phyloP scores from a whole-genome alignment of 2,888 invertebrate species.

The Glyphotaelius pellucidus region DNA sequence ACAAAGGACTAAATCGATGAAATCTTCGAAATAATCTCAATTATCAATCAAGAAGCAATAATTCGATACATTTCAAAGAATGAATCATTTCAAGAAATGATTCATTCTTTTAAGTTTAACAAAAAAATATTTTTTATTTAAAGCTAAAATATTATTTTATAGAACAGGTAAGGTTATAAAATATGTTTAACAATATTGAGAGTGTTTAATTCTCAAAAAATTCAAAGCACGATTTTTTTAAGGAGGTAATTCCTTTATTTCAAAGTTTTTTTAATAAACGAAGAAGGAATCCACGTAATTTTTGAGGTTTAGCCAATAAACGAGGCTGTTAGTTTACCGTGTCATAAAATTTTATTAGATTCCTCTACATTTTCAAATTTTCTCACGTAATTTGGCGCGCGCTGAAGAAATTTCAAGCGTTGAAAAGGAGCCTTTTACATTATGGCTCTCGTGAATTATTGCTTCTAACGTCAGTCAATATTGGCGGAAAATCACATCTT shows the following conservation, averaged over 20 bases:
- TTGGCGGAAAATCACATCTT: background rate
- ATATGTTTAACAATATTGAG: background rate
- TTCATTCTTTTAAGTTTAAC: no score
- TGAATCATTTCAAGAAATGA: no score
- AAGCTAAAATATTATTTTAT: no score
- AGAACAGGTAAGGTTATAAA: no score
- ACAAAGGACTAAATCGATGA: no score
- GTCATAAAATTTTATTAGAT: slow-evolving; percentile 23
- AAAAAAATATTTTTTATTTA: no score
- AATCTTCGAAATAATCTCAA: no score
- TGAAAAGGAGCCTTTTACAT: background rate
- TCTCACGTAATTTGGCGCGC: background rate
- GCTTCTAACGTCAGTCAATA: background rate
- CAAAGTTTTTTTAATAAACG: background rate
- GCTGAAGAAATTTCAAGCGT: background rate
- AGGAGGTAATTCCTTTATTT: background rate
- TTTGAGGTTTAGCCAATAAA: background rate
- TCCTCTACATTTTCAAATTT: background rate
- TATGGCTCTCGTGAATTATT: background rate
- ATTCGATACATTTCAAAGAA: no score
- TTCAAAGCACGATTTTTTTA: background rate
- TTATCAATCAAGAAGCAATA: no score
- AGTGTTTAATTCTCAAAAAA: background rate
- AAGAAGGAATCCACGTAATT: background rate
- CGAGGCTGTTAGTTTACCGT: slow-evolving; percentile 9